Base-by-base conservation (phyloP, 2,888 invertebrate genomes). In the Coronaproctus castanopsis region DNA sequence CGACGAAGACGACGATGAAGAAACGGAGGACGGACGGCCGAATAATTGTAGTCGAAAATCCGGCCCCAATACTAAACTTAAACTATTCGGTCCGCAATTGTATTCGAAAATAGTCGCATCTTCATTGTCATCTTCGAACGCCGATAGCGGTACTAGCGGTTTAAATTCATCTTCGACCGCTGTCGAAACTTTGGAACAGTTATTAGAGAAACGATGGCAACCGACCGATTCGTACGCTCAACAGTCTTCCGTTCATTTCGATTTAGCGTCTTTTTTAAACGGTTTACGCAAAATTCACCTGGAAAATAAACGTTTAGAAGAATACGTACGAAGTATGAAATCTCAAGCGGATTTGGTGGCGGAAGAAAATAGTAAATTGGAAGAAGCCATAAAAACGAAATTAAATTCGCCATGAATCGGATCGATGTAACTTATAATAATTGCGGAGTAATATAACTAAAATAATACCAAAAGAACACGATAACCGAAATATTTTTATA, bases 191-290 rank as follows among this genome's bases (percentile, higher is more conserved):
- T 76, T 97, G 66, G 96, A 96, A 71, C 91, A 96, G 71, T 76
- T 97, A 51, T 74, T 97, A 60, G 96, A 97, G 71, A 76, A 93
- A 50, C 96, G 96, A 69, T 97, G 96, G 96, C 93, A 95, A 69
- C 95, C 96, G 72, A 95, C 8, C 5, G n/a, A 8, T 5, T 52
- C 52, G 21, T 10, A 10, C 5, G 21, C 54, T 23, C 54, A 36
- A 14, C n/a, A n/a, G n/a, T n/a, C n/a, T n/a, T 50, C 10, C n/a
- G 49, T 22, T n/a, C 36, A 23, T 54, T 54, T 22, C 23, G 20
- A 14, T 91, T 93, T 96, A 75, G 93, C 96, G 54, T 93, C 96
- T 2, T 75, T 97, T 67, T 76, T 97, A 58, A 90, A 91, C 54
- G 96, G 95, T 73, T 78, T 97, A 64, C 90, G 96, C 75, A 92